Evolutionary conservation across 1,140 invertebrate species (phyloP), one percentile per base, ranked within the genome.

Genomic region (Campoletis sonorensis): DNA sequence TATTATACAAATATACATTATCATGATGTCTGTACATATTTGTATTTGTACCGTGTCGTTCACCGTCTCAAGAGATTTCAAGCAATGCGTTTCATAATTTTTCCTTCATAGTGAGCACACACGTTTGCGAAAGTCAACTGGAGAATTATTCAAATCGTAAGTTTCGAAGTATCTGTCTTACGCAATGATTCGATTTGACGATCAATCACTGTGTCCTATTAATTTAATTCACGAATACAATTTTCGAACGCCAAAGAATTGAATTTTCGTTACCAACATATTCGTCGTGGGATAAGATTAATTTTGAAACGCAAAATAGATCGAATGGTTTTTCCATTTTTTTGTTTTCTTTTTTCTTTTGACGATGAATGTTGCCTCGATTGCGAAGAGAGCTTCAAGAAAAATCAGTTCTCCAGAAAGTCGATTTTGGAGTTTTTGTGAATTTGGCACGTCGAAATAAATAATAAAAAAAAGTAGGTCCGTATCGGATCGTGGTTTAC

Each of bases 381-480:
- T 37, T 10, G 37, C 4, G 10, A 37, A 37, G 37, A 37, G 37
- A 4, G 37, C n/a, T 33, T 33, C 7, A 45, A 13, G 1, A 1
- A 45, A 45, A 10, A 45, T 45, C 40, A 45, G 4, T 4, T 45
- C 40, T 1, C 40, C 40, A 45, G 8, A 8, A 13, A 45, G 40
- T 8, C 40, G 2, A 45, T 45, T 45, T 45, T 5, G 13, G 1
- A 45, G 40, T 1, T 45, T 13, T 45, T 45, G 11, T 11, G 40
- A 45, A 45, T 45, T 45, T 45, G 40, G 40, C 40, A 45, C 40
- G 8, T 45, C 40, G 40, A 45, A 11, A 45, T 3, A 27, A 68
- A 68, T 10, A 11, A 45, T 3, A 27, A 68, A 68, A 68, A 68
- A 79, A 78, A 80, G 80, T 84, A 72, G 82, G 49, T 80, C 75